These are phyloP conservation scores for Eulacestoma nigropectus DNA, from an alignment of 2,113 vertebrate genomes.

Conservation along the genomic window DNA sequence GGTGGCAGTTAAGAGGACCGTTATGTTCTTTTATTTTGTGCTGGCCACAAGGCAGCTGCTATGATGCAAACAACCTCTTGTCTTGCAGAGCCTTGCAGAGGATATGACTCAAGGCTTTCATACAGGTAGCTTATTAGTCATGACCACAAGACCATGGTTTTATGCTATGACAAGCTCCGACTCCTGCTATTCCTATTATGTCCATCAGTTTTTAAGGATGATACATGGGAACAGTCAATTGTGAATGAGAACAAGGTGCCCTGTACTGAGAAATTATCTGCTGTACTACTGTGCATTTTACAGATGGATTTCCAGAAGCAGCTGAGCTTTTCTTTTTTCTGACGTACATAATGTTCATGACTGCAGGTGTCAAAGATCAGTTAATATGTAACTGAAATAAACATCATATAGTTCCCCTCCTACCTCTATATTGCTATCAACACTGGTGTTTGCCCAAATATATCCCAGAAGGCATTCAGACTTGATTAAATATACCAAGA, in stretches of 20 bases:
- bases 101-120: slow-evolving; percentile 1
- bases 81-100: background rate
- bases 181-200: slow-evolving; percentile 1
- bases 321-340: background rate
- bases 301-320: background rate
- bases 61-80: background rate
- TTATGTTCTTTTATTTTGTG: background rate
- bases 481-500: background rate
- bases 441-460: background rate
- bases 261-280: background rate
- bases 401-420: background rate
- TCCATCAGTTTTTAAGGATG: slow-evolving; percentile 1
- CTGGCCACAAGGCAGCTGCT: background rate
- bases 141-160: background rate
- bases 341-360: background rate
- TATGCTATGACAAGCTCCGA: background rate
- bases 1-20: background rate
- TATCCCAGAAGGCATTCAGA: background rate
- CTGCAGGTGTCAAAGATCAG: background rate
- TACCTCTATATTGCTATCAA: background rate
- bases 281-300: background rate
- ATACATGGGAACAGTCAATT: background rate
- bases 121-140: background rate
- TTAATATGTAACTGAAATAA: background rate
- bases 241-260: slow-evolving; percentile 9